Percentiles rank a stretch among this genome's conserved stretches.
Evolutionary conservation across 2,113 vertebrate species (phyloP).

Genomic region (Misgurnus anguillicaudatus): DNA sequence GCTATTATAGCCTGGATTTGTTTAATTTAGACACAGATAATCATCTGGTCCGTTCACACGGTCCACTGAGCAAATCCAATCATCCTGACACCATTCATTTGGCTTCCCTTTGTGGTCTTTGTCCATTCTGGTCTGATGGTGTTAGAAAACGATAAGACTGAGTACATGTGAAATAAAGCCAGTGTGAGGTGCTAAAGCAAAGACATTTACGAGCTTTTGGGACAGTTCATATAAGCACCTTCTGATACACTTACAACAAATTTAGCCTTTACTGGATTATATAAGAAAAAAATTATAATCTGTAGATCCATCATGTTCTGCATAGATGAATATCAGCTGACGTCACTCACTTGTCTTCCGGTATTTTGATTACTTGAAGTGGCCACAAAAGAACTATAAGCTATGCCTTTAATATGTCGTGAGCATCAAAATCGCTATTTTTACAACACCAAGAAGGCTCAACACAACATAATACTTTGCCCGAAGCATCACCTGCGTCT

Average conservation of each 20-base stretch:
- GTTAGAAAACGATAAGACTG: background rate
- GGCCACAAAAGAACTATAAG: too few relatives aligned
- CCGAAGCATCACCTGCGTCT: too few relatives aligned
- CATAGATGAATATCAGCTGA: too few relatives aligned
- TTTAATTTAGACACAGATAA: slow-evolving; percentile 31
- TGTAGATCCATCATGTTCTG: background rate
- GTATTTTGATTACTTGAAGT: too few relatives aligned
- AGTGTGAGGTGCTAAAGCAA: background rate
- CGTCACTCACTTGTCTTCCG: too few relatives aligned
- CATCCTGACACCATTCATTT: slow-evolving; percentile 33
- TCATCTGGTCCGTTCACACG: background rate
- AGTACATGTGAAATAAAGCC: slow-evolving; percentile 9
- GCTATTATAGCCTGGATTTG: slow-evolving; percentile 4
- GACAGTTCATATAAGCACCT: background rate
- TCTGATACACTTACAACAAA: background rate
- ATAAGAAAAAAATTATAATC: background rate
- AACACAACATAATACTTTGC: too few relatives aligned
- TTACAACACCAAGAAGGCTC: too few relatives aligned
- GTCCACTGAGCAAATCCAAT: slow-evolving; percentile 40
- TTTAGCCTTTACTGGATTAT: background rate
- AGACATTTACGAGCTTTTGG: slow-evolving; percentile 27
- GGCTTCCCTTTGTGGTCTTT: slow-evolving; percentile 30
- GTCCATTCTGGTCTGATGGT: slow-evolving; percentile 1
- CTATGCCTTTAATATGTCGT: too few relatives aligned
- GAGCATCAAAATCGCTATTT: too few relatives aligned